Evolutionary conservation across 2,888 invertebrate species (phyloP).

Genomic region (Lamproptera curius): DNA sequence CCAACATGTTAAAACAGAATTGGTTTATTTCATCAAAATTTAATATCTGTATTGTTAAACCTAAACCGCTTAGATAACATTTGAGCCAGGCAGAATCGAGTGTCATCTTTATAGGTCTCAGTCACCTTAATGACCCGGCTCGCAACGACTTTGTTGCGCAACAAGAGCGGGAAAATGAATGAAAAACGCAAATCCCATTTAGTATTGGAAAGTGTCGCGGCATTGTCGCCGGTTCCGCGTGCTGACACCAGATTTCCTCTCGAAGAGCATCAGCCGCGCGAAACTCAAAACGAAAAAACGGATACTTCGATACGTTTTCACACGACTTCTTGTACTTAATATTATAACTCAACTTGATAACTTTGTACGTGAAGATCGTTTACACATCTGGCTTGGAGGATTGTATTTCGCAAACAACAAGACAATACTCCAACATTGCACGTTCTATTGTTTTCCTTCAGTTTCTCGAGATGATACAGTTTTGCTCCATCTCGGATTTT

Average conservation of each 20-base stretch:
- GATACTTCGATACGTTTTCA: background rate
- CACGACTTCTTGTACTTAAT: too few relatives aligned
- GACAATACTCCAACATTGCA: slow-evolving; percentile 27
- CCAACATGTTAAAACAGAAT: too few relatives aligned
- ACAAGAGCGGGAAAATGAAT: slow-evolving; percentile 3
- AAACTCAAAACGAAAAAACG: background rate
- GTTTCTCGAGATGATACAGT: slow-evolving; percentile 5
- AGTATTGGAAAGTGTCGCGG: slow-evolving; percentile 50
- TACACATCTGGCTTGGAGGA: slow-evolving; percentile 15
- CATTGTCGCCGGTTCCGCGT: slow-evolving; percentile 23
- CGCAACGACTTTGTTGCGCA: background rate
- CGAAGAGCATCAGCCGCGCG: background rate
- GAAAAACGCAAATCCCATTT: slow-evolving; percentile 30
- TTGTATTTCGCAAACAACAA: slow-evolving; percentile 27
- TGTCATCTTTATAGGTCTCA: slow-evolving; percentile 11
- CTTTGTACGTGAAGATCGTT: too few relatives aligned
- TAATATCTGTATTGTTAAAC: background rate
- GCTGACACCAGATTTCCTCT: background rate
- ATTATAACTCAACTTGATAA: too few relatives aligned
- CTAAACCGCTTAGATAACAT: background rate
- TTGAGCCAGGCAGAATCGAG: background rate
- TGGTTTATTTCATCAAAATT: background rate
- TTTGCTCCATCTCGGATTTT: background rate
- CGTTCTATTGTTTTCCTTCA: background rate
- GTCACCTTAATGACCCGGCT: slow-evolving; percentile 3